Evolutionary conservation across 1,140 invertebrate genomes (phyloP).

Genomic region (Proales similis): DNA sequence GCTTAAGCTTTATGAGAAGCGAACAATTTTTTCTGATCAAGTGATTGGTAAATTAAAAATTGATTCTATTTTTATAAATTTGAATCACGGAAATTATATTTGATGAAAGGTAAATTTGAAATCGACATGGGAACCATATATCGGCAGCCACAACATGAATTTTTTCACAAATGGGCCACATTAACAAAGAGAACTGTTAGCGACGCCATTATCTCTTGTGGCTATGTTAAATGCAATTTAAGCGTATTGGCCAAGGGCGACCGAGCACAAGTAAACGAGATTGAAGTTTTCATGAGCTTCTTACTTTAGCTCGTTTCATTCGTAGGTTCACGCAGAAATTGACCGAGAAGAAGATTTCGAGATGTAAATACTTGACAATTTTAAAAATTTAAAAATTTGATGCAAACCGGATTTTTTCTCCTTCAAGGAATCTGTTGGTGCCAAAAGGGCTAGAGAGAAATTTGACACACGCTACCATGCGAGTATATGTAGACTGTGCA

Average conservation of each 20-base stretch:
- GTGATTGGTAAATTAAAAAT: conserved; percentile 3
- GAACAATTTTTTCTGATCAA: conserved; percentile 8
- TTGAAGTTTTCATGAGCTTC: too few relatives aligned
- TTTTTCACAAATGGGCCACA: conserved; percentile 28
- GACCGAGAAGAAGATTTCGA: not conserved
- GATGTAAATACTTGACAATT: not conserved
- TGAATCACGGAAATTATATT: not conserved
- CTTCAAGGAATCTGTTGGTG: too few relatives aligned
- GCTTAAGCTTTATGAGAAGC: conserved; percentile 30
- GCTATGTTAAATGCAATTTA: conserved; percentile 30
- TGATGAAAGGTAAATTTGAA: conserved; percentile 27
- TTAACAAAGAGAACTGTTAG: conserved; percentile 12
- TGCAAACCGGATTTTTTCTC: not conserved
- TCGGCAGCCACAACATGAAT: conserved; percentile 28
- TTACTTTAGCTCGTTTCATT: too few relatives aligned
- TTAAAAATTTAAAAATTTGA: not conserved
- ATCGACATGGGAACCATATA: conserved; percentile 29
- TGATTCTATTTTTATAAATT: not conserved
- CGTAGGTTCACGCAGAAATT: not conserved
- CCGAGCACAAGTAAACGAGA: not conserved
- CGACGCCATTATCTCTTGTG: not conserved
- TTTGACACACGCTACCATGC: too few relatives aligned
- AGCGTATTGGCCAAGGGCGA: conserved; percentile 28
- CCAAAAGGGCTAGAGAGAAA: too few relatives aligned
- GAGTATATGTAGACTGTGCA: too few relatives aligned